Evolutionary conservation across 2,113 vertebrate genomes (phyloP), one percentile per base, ranked within the genome.

Genomic region (Paradisaea rubra): DNA sequence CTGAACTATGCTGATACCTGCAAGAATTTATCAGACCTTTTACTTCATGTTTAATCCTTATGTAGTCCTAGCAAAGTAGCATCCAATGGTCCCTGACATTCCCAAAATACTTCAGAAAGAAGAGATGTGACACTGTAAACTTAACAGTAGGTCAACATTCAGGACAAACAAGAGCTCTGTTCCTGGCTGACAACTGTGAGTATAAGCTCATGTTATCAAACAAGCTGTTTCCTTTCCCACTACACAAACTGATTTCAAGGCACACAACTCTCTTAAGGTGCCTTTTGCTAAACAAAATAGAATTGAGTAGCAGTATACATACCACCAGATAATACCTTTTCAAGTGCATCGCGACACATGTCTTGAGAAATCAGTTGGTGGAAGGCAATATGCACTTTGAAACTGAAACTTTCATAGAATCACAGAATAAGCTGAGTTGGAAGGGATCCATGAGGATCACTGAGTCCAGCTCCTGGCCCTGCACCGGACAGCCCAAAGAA

Each of bases 71-170:
- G 57, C 23, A 71, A 86, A 93, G 56, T 5, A 45, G 17, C 37
- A 86, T 28, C 27, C 56, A 63, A 2, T 5, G 11, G 45, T 60
- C 39, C 60, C 49, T 60, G 57, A 61, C 12, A n/a, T 41, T 69
- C n/a, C 19, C 13, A n/a, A 88, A 85, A 57, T 28, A 56, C 37
- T 81, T 28, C 9, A 30, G 21, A 27, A 28, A 59, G 19, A 72
- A 86, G 35, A 41, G 4, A 7, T 30, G 11, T 24, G n/a, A 78
- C 31, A 35, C 22, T 22, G 6, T 23, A 57, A 86, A 89, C 15
- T 18, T 44, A 76, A 31, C 0, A 50, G 54, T 0, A 76, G 47
- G 70, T 25, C 0, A 1, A 60, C 82, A 52, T 33, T 15, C 53
- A 69, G 53, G 63, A 49, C 25, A 82, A 69, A 80, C 0, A 14